Conservation (phyloP, 2,797 vertebrate species). For the Hippocampus kuda region DNA sequence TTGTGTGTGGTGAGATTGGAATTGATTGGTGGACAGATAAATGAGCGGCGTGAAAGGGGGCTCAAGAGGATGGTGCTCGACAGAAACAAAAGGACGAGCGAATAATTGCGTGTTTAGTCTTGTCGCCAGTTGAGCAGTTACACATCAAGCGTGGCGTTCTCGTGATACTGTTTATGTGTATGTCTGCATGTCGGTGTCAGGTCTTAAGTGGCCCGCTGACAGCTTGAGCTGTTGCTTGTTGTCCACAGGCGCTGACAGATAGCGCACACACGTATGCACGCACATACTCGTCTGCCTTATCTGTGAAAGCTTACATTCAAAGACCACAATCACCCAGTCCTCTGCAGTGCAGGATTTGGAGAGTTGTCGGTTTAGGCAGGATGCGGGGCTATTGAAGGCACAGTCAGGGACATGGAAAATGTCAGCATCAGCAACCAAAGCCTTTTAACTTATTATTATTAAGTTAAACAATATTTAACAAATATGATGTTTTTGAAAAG, state of each 20-base stretch:
- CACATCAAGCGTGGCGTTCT: constrained; percentile 38
- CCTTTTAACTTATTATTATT: background rate
- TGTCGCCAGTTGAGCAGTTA: constrained; percentile 36
- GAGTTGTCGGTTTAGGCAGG: background rate
- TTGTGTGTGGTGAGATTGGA: constrained; percentile 19
- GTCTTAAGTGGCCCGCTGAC: constrained; percentile 57
- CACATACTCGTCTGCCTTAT: constrained; percentile 24
- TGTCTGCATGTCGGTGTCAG: constrained; percentile 31
- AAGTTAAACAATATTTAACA: too few relatives aligned
- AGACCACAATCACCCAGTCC: constrained; percentile 39
- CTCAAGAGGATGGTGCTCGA: constrained; percentile 29
- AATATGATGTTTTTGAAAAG: background rate
- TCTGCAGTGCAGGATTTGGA: too few relatives aligned
- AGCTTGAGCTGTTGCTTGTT: constrained; percentile 49
- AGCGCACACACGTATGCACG: constrained; percentile 24
- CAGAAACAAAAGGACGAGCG: constrained; percentile 48
- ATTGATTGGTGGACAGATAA: constrained; percentile 38
- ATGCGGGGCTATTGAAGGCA: background rate
- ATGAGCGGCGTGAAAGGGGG: constrained; percentile 28
- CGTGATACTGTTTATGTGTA: constrained; percentile 26
- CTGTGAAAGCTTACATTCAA: constrained; percentile 42
- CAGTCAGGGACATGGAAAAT: background rate
- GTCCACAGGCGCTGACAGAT: constrained; percentile 43
- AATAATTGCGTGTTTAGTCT: constrained; percentile 56
- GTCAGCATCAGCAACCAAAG: background rate